Evolutionary conservation across 2,113 vertebrate species (phyloP), one percentile per base, ranked within the genome.

Genomic region (Enhydra lutris): DNA sequence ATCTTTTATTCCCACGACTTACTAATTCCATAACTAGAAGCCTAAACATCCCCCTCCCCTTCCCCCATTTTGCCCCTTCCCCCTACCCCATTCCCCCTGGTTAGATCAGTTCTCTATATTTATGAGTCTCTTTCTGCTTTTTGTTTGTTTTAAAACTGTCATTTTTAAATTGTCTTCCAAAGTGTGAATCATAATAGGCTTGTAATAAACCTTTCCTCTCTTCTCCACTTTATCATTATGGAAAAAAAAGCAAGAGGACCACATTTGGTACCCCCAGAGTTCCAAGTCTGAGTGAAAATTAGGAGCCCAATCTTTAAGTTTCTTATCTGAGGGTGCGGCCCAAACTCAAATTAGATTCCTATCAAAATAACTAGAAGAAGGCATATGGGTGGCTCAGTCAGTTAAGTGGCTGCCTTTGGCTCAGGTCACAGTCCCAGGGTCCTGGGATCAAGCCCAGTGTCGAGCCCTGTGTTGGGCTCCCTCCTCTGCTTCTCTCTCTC

Each of bases 121-220:
- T 78, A 74, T 15, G 15, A 47, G 15, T 78, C 26, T 47, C 42
- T 78, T 78, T 31, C 74, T 78, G 42, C 15, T 47, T 78, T 47
- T 47, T 47, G 42, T 47, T 78, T 31, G 11, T 78, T 78, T 78
- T 78, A 47, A 78, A 65, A 23, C 21, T 10, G 5, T 67, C 52
- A 87, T 81, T 95, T 94, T 59, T 6, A 87, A 82, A 61, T 95
- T 63, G 4, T 73, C 93, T 96, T 96, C 31, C 39, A 79, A 82
- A 89, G 47, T 7, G 1, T 73, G 18, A 85, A 55, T 78, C 31
- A 39, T 47, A 89, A 78, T 47, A 73, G 31, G 3, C 24, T 84
- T 83, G 0, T 59, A 61, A 94, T 93, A 47, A 92, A 50, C 39
- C 21, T 12, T 88, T 83, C 69, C 24, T 79, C n/a, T 94, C 21